Evolutionary conservation across 2,888 invertebrate genomes (phyloP), one percentile per base, ranked within the genome.

Genomic region (Tiliacea aurago): DNA sequence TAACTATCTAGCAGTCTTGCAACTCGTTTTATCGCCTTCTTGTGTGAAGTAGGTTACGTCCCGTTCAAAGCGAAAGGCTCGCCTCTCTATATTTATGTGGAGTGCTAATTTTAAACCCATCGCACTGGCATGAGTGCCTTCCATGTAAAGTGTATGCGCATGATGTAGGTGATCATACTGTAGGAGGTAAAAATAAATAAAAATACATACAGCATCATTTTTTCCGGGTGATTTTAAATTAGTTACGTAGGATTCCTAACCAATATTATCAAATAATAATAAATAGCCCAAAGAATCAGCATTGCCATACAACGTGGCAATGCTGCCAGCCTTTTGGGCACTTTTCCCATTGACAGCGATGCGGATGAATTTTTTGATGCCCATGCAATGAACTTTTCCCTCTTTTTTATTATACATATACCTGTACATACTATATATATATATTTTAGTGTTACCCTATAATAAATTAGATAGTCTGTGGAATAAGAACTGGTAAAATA

Each of bases 71-170:
- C 20, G 37, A 62, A 67, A 56, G 59, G 66, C 45, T 77, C 13
- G 41, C 56, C 65, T 63, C 45, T 72, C 66, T 78, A 58, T 78
- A 67, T 78, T 72, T 78, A 78, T 78, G 56, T 72, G 66, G 23
- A 78, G 78, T 78, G 66, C 66, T 78, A 78, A 77, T 78, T 78
- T 78, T 78, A 78, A 78, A 56, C 66, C 78, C 51, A 78, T 72
- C 62, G 51, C 18, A 62, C 49, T n/a, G n/a, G 56, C 78, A 67
- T 72, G 72, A 78, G 78, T 66, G 66, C 66, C 43, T 78, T 47
- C 58, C 23, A 56, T 13, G 53, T 64, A 23, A 59, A 15, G 6
- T 20, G 47, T 49, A 28, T 11, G 47, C 7, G 6, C 33, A 37
- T 45, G n/a, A 51, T 33, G 6, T n/a, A n/a, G n/a, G n/a, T n/a